Evolutionary conservation across 2,797 vertebrate genomes (phyloP), one percentile per base, ranked within the genome.

Genomic region (Urosaurus nigricauda): DNA sequence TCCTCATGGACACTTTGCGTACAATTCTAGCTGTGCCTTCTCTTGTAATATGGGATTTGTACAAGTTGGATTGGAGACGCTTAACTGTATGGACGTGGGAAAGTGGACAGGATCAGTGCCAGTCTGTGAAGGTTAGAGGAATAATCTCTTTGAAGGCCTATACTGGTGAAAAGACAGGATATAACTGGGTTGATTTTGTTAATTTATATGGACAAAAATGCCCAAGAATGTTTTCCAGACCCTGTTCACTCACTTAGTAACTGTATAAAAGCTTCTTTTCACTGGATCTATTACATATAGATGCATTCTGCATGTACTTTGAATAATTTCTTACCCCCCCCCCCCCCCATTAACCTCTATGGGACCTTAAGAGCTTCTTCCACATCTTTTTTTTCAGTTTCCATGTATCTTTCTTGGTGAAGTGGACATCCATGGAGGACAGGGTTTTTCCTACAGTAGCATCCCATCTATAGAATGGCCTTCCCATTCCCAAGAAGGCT

Each of bases 11-110:
- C 81, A 88, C 14, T 89, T 96, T 92, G 92, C 88, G 47, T 95
- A 94, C 88, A 96, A 95, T 90, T 96, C 97, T 60, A 95, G 92
- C 78, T 97, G 97, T 63, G 88, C 85, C 83, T 94, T 97, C 93
- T 93, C 79, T 40, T 98, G 97, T 87, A 75, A 96, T 0, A 87
- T 95, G 47, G 97, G 96, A 63, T 97, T 96, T 26, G 37, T 90
- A 79, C 90, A 96, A 56, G 91, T 78, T 43, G 97, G 97, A 68
- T 79, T 92, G 3, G 17, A 79, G 16, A 80, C 12, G 1, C 91
- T 93, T 47, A 83, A 53, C 0, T 98, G 97, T 89, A 93, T 93
- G 65, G 92, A 93, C 68, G 93, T 79, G 0, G 97, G 97, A 70
- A 85, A 91, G 19, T 98, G 97, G 98, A 97, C 96, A 63, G 91